Percentiles rank a stretch among this genome's conserved stretches.
Conservation (phyloP, 1,140 invertebrate species). For the Aricia agestis region DNA sequence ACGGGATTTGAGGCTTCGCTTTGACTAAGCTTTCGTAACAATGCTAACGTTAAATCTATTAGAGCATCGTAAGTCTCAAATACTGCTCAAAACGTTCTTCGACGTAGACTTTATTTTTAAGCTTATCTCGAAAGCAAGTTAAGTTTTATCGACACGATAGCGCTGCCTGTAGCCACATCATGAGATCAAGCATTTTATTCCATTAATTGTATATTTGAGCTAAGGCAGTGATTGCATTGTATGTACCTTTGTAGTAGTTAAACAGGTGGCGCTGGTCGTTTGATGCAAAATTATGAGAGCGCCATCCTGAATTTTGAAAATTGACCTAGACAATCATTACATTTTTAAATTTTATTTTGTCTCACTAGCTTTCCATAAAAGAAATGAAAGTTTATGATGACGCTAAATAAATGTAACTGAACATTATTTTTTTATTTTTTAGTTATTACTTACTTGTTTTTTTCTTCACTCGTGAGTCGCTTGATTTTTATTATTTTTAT, state of each 20-base stretch:
- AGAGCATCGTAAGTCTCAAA: constrained; percentile 43
- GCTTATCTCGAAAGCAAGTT: constrained; percentile 12
- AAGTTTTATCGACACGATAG: constrained; percentile 30
- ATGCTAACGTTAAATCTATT: neutral
- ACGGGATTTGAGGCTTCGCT: constrained; percentile 52
- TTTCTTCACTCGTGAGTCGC: neutral
- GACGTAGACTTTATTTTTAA: constrained; percentile 10
- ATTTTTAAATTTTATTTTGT: neutral
- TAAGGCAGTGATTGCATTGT: constrained; percentile 63
- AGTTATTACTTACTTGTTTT: neutral
- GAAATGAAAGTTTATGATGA: constrained; percentile 49
- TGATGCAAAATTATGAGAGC: constrained; percentile 38
- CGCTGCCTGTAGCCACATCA: constrained; percentile 47
- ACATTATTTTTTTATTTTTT: neutral
- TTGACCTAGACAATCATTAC: neutral
- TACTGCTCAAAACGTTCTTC: constrained; percentile 44
- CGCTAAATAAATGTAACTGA: constrained; percentile 36
- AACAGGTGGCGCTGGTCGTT: constrained; percentile 66
- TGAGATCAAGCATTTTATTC: constrained; percentile 15
- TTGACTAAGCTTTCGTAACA: constrained; percentile 24
- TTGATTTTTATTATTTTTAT: neutral
- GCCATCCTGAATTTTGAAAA: constrained; percentile 60
- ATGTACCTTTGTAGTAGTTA: constrained; percentile 20
- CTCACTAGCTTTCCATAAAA: neutral
- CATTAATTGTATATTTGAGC: constrained; percentile 31